Conservation (phyloP, 64 coral and sea anemone species). For the Montipora sp. region DNA sequence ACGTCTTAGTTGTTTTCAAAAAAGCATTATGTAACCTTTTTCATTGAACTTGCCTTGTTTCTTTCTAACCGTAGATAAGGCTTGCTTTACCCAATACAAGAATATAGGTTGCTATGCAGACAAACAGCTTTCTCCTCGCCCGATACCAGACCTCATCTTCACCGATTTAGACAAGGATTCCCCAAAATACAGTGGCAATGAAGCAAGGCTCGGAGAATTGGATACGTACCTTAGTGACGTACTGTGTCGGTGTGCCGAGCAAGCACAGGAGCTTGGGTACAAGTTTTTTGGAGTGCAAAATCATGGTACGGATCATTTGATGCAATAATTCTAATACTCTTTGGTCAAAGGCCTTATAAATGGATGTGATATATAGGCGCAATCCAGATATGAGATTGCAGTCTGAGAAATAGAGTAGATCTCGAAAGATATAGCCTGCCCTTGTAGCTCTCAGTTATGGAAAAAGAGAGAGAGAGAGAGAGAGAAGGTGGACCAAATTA, state of each 20-base stretch:
- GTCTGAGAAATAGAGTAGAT: too few relatives aligned
- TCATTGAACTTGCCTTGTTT: too few relatives aligned
- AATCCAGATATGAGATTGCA: too few relatives aligned
- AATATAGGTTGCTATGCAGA: conserved; percentile 55
- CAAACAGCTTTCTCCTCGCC: conserved; percentile 17
- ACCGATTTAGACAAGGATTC: conserved; percentile 17
- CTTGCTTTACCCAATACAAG: conserved; percentile 29
- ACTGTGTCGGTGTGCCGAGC: conserved; percentile 37
- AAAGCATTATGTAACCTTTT: too few relatives aligned
- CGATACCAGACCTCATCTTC: conserved; percentile 17
- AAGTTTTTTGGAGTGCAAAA: conserved; percentile 43
- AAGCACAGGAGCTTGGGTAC: conserved; percentile 5
- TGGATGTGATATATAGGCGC: not conserved
- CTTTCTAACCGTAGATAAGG: not conserved
- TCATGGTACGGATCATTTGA: not conserved
- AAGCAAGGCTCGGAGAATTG: conserved; percentile 10
- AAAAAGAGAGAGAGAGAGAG: too few relatives aligned
- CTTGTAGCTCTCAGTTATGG: too few relatives aligned
- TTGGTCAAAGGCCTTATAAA: not conserved
- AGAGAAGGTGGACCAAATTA: too few relatives aligned
- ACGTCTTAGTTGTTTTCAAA: too few relatives aligned
- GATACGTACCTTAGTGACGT: conserved; percentile 36
- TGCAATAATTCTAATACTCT: too few relatives aligned
- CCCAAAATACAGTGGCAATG: conserved; percentile 20
- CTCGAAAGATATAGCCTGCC: too few relatives aligned